Conservation (phyloP, 30 jellyfish, hydroid and myxozoan genomes). For the Chrysaora quinquecirrha region DNA sequence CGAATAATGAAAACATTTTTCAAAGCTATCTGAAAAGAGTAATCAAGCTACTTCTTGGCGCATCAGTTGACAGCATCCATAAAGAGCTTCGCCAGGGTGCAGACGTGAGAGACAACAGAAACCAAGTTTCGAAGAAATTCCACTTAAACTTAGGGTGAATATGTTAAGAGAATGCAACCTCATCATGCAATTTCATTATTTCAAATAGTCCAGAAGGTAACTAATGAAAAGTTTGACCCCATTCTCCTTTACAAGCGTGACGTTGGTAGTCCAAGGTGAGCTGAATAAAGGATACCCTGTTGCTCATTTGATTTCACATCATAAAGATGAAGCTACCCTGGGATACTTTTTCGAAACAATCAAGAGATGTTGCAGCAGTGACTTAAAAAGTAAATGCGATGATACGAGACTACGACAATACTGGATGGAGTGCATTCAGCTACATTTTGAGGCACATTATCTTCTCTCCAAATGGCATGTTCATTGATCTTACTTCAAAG, state of each 20-base stretch:
- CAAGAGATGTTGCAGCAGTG: not conserved
- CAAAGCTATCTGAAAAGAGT: too few species aligned
- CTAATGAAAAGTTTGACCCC: constrained; percentile 58
- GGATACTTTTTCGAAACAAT: constrained; percentile 41
- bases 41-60: constrained; percentile 37
- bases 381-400: constrained; percentile 47
- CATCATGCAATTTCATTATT: constrained; percentile 49
- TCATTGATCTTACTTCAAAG: constrained; percentile 68
- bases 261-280: constrained; percentile 58
- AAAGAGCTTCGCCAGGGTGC: constrained; percentile 46
- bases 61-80: constrained; percentile 46
- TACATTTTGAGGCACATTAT: constrained; percentile 46
- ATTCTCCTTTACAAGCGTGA: constrained; percentile 54
- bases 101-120: constrained; percentile 53
- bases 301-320: constrained; percentile 40
- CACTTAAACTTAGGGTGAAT: not conserved
- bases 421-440: constrained; percentile 56
- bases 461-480: constrained; percentile 66
- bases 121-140: constrained; percentile 33
- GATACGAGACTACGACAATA: constrained; percentile 50
- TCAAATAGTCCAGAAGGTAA: constrained; percentile 45
- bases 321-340: constrained; percentile 31
- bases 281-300: constrained; percentile 66
- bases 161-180: constrained; percentile 20
- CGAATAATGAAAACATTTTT: too few species aligned